Percentiles rank a stretch among this genome's conserved stretches.
These are phyloP conservation scores for Oreocharis arfaki DNA, from an alignment of 2,113 vertebrate species.

Conservation along the genomic window DNA sequence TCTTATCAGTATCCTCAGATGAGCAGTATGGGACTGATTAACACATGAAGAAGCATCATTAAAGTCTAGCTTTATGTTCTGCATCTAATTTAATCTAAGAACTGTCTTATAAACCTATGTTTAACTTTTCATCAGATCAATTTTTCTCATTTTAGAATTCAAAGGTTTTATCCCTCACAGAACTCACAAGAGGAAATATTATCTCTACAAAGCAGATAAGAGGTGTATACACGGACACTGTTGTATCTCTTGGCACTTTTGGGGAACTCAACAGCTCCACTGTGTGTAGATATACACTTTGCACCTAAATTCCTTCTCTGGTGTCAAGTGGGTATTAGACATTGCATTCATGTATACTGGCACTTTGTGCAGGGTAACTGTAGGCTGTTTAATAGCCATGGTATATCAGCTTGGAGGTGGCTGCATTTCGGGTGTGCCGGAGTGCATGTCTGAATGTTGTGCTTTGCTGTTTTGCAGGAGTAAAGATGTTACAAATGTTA, in stretches of 20 bases:
- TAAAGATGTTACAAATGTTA: neutral
- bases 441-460: rapidly evolving
- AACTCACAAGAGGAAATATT: neutral
- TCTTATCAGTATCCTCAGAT: neutral
- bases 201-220: neutral
- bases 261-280: neutral
- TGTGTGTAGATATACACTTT: neutral
- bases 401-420: neutral
- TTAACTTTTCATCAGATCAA: neutral
- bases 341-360: neutral
- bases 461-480: neutral
- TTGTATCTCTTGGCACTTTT: neutral
- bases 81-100: conserved; percentile 1
- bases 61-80: conserved; percentile 6
- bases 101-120: neutral
- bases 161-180: neutral
- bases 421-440: neutral
- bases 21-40: neutral
- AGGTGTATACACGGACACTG: neutral
- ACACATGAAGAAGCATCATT: conserved; percentile 4
- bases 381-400: neutral
- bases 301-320: neutral
- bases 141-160: conserved; percentile 17
- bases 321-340: neutral
- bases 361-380: neutral